phyloP scores from a whole-genome alignment of 2,797 vertebrate genomes.

The Menidia menidia region DNA sequence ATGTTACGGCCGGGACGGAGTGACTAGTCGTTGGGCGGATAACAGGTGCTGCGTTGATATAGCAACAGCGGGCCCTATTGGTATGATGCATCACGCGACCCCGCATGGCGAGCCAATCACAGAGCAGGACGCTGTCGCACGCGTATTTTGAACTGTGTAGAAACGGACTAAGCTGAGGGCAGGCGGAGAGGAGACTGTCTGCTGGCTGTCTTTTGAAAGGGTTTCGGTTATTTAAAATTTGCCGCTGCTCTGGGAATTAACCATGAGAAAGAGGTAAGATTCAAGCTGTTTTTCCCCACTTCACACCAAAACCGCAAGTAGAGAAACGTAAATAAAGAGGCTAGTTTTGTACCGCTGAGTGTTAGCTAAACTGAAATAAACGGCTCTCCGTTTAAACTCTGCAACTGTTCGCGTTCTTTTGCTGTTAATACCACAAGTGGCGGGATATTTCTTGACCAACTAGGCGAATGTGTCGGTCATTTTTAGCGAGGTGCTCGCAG shows the following conservation, averaged over 20 bases:
- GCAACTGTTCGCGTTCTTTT: background rate
- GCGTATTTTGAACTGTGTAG: slow-evolving; percentile 79
- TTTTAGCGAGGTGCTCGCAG: slow-evolving; percentile 90
- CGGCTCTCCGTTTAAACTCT: background rate
- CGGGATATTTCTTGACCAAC: fast-evolving
- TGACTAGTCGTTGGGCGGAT: slow-evolving; percentile 24
- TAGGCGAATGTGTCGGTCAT: fast-evolving
- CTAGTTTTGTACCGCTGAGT: background rate
- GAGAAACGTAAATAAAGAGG: background rate
- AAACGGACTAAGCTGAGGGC: slow-evolving; percentile 33
- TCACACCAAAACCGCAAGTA: fast-evolving
- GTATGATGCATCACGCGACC: background rate
- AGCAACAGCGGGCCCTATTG: fast-evolving
- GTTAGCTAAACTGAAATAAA: background rate
- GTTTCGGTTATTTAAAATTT: background rate
- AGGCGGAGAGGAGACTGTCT: fast-evolving
- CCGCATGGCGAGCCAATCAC: slow-evolving; percentile 71
- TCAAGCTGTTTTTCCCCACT: fast-evolving
- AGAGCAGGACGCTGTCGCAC: slow-evolving; percentile 20
- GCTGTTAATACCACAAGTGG: background rate
- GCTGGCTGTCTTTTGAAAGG: background rate
- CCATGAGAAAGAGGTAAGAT: slow-evolving; percentile 82
- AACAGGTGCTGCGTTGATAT: fast-evolving
- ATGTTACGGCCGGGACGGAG: too few relatives aligned
- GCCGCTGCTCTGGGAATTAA: slow-evolving; percentile 12